phyloP scores from a whole-genome alignment of 2,113 vertebrate species.

The Crotalus tigris region DNA sequence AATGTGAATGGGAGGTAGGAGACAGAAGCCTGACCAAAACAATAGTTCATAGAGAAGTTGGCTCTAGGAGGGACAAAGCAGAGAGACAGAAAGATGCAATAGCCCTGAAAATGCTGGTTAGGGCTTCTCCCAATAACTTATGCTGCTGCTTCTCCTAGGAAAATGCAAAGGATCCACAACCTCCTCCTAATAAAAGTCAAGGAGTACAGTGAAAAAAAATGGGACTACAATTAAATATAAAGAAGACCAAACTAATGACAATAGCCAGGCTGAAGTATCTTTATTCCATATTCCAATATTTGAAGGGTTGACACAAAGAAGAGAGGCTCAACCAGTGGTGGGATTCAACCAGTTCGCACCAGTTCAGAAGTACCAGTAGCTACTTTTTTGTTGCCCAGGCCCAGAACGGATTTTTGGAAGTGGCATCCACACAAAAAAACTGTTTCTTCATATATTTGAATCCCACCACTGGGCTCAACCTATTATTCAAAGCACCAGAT shows the following conservation, averaged over 20 bases:
- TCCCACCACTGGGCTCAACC: too few relatives aligned
- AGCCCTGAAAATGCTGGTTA: background rate
- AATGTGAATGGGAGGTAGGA: background rate
- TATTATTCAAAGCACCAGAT: too few relatives aligned
- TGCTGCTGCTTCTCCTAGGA: background rate
- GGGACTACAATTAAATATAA: background rate
- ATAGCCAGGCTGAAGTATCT: too few relatives aligned
- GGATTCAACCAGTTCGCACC: too few relatives aligned
- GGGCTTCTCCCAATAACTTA: background rate
- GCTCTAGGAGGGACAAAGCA: background rate
- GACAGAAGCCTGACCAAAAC: background rate
- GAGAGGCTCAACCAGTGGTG: too few relatives aligned
- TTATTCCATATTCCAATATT: too few relatives aligned
- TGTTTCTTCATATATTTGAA: too few relatives aligned
- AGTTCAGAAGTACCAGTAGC: too few relatives aligned
- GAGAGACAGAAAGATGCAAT: background rate
- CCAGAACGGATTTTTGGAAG: too few relatives aligned
- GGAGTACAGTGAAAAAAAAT: background rate
- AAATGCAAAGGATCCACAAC: background rate
- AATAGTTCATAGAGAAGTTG: background rate
- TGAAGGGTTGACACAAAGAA: too few relatives aligned
- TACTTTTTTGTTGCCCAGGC: too few relatives aligned
- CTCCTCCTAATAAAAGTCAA: background rate
- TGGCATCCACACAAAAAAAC: too few relatives aligned
- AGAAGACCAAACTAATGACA: background rate